These are phyloP conservation scores for Sinocyclocheilus rhinocerous DNA, from an alignment of 2,113 vertebrate genomes.

Conservation along the genomic window DNA sequence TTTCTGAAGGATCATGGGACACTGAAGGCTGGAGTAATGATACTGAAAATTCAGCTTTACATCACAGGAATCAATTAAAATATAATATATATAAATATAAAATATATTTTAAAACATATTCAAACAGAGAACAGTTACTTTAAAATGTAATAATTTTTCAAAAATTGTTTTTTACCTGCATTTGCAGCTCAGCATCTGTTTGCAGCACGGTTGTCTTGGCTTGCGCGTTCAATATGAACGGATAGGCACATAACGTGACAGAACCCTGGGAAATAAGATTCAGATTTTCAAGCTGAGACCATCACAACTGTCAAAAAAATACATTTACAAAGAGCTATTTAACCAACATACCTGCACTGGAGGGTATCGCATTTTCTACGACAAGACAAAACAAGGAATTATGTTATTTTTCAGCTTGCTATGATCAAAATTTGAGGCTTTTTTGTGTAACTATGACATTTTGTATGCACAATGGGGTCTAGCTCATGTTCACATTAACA, in stretches of 20 bases:
- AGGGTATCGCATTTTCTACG: constrained; percentile 87
- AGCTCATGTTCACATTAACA: background rate
- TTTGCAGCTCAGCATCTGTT: constrained; percentile 95
- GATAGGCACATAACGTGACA: constrained; percentile 94
- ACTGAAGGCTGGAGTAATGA: background rate
- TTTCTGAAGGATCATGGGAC: background rate
- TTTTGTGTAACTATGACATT: background rate
- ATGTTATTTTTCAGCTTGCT: background rate
- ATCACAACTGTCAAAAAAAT: background rate
- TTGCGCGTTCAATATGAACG: constrained; percentile 95
- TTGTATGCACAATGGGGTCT: background rate
- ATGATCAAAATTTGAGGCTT: background rate
- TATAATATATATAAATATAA: too few species aligned
- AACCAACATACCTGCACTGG: constrained; percentile 84
- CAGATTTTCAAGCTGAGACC: constrained; percentile 4
- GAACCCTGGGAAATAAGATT: constrained; percentile 75
- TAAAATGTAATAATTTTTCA: too few species aligned
- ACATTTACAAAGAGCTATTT: background rate
- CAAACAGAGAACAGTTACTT: background rate
- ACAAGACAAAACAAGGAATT: constrained; percentile 58
- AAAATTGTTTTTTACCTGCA: constrained; percentile 82
- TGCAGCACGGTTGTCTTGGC: constrained; percentile 99
- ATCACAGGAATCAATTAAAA: background rate
- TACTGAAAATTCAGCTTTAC: background rate
- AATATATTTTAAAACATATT: background rate